These are phyloP conservation scores for Danio jaintianensis DNA, from an alignment of 2,797 vertebrate species.

Conservation along the genomic window DNA sequence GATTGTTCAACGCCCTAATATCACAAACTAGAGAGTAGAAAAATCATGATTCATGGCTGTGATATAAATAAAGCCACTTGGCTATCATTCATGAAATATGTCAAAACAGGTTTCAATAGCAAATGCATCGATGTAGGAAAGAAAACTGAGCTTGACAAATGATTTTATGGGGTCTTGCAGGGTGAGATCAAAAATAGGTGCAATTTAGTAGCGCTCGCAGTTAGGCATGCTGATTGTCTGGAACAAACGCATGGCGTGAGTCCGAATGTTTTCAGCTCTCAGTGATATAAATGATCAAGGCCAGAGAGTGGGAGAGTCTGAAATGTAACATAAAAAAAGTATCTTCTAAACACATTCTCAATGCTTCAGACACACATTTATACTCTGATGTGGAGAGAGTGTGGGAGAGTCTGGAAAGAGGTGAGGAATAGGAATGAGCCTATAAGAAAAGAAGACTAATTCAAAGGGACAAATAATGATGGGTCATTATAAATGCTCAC, in stretches of 20 bases:
- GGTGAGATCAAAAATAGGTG: too few relatives aligned
- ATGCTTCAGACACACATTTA: constrained; percentile 24
- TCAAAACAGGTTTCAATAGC: not conserved
- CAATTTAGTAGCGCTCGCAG: not conserved
- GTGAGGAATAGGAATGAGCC: constrained; percentile 43
- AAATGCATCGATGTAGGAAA: not conserved
- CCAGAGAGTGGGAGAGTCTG: constrained; percentile 25
- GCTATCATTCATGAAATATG: not conserved
- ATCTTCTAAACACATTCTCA: constrained; percentile 18
- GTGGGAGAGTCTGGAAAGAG: constrained; percentile 22
- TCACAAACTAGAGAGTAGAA: not conserved
- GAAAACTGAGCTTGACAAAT: not conserved
- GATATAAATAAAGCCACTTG: not conserved
- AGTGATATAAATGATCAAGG: constrained; percentile 6
- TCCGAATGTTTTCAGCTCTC: constrained; percentile 11
- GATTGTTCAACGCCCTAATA: not conserved
- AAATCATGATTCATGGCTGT: not conserved
- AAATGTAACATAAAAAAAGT: constrained; percentile 30
- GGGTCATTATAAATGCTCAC: not conserved
- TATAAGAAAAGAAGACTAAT: not conserved
- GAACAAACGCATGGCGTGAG: not conserved
- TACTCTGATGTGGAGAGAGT: constrained; percentile 25
- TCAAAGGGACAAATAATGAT: not conserved
- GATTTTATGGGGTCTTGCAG: not conserved
- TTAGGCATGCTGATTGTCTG: not conserved